Evolutionary conservation across 2,797 vertebrate species (phyloP), one percentile per base, ranked within the genome.

Genomic region (Rhabdophis nuchalis): DNA sequence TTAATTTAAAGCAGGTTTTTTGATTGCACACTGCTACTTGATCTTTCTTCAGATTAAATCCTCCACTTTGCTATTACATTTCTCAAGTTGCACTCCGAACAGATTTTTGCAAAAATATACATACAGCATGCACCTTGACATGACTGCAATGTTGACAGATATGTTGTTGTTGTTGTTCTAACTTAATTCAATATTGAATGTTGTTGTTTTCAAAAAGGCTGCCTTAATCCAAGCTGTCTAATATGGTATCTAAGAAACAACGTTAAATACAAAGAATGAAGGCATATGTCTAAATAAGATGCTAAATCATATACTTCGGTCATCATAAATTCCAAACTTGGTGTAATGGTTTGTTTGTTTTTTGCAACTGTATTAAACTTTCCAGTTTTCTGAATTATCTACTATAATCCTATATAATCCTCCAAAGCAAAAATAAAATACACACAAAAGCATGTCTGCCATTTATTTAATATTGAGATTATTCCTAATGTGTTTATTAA

Each of bases 61-160:
- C 36, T 82, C 20, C 72, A 82, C 10, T 82, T 82, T 46, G 72
- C 72, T 82, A 46, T 82, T 46, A 46, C 10, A 10, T 46, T 82
- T 82, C 72, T 82, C 20, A 77, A 41, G 3, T 77, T 77, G 41
- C 72, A 41, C 25, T 41, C 36, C 50, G 50, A 85, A 25, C 16
- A 61, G 11, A 20, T 61, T 85, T 88, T 36, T 7, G 54, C 2
- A 18, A 58, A 72, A 36, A 41, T 29, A 56, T 7, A 60, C 50
- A 77, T 41, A 46, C 4, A 29, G 27, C 14, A 90, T 41, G 41
- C 18, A 85, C 94, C 16, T 64, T 93, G 91, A 93, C 92, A 95
- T 60, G 50, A 41, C 50, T 91, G 92, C 88, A 95, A 88, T 93
- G 94, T 92, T 96, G 95, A 96, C 61, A 95, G 92, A 85, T 52